Conservation (phyloP, 2,113 vertebrate species). For the Syngnathus floridae region DNA sequence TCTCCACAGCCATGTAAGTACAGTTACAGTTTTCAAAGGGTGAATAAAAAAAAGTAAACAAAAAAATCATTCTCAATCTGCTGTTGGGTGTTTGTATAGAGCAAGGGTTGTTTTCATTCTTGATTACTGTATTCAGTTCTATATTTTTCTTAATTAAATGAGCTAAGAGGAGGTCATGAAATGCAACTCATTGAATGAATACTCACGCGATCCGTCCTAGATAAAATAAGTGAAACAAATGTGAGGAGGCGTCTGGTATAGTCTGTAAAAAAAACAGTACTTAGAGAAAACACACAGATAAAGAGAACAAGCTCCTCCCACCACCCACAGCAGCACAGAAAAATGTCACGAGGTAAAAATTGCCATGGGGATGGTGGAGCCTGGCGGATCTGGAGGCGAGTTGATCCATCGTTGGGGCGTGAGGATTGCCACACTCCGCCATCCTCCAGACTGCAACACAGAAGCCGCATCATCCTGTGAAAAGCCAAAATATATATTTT, state of each 20-base stretch:
- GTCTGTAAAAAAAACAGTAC: slow-evolving; percentile 17
- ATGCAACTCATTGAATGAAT: slow-evolving; percentile 1
- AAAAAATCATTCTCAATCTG: background rate
- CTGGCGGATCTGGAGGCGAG: slow-evolving; percentile 57
- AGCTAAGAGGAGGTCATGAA: background rate
- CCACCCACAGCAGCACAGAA: slow-evolving; percentile 51
- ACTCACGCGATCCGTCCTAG: slow-evolving; percentile 5
- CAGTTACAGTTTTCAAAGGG: background rate
- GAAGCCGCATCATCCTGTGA: background rate
- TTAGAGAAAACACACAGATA: slow-evolving; percentile 39
- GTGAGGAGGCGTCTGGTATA: slow-evolving; percentile 9
- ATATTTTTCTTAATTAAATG: background rate
- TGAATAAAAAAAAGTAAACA: background rate
- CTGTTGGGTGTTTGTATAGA: background rate
- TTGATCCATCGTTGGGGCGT: slow-evolving; percentile 60
- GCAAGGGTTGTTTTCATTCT: too few relatives aligned
- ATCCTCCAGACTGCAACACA: slow-evolving; percentile 26
- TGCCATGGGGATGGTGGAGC: slow-evolving; percentile 72
- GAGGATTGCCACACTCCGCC: slow-evolving; percentile 35
- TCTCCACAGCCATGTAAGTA: background rate
- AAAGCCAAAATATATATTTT: background rate
- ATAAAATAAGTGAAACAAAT: slow-evolving; percentile 8
- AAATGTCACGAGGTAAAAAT: slow-evolving; percentile 73
- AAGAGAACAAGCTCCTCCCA: slow-evolving; percentile 46
- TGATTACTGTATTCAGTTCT: background rate